Evolutionary conservation across 2,888 invertebrate genomes (phyloP), one percentile per base, ranked within the genome.

Genomic region (Hypolimnas misippus): DNA sequence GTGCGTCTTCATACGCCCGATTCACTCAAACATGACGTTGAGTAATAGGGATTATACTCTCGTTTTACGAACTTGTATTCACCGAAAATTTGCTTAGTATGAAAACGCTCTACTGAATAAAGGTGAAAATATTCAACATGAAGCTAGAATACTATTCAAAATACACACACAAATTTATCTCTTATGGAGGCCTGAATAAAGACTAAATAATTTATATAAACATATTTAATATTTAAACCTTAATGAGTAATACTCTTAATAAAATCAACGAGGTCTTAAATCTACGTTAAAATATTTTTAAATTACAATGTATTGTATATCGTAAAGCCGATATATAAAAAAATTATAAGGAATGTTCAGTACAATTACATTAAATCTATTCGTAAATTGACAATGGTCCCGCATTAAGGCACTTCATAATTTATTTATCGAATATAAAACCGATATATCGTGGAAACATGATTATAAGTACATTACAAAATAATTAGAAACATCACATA

Each of bases 171-270:
- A n/a, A n/a, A n/a, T n/a, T n/a, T n/a, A n/a, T n/a, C n/a, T n/a
- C n/a, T n/a, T n/a, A n/a, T n/a, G n/a, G n/a, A n/a, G n/a, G n/a
- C n/a, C n/a, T n/a, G n/a, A n/a, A n/a, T 64, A 63, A 76, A 74
- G 62, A 70, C 64, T 25, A 49, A 49, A 57, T 56, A 51, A 21
- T 55, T 19, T 68, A 60, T 74, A 76, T 80, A 81, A 84, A 83
- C 81, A 79, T 81, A 79, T 87, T 86, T 87, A 83, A 82, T 88
- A 69, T 69, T 70, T 79, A 79, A 79, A 81, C 75, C 81, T 80
- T 82, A 87, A 68, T 76, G 78, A 84, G 79, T 89, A 89, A 89
- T 89, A 90, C 88, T 90, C 84, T 83, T 78, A 76, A 83, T 82
- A 87, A 86, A 80, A 82, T 78, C 86, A 88, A 88, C 85, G 77